Evolutionary conservation across 2,113 vertebrate genomes (phyloP), one percentile per base, ranked within the genome.

Genomic region (Myotis brandtii): DNA sequence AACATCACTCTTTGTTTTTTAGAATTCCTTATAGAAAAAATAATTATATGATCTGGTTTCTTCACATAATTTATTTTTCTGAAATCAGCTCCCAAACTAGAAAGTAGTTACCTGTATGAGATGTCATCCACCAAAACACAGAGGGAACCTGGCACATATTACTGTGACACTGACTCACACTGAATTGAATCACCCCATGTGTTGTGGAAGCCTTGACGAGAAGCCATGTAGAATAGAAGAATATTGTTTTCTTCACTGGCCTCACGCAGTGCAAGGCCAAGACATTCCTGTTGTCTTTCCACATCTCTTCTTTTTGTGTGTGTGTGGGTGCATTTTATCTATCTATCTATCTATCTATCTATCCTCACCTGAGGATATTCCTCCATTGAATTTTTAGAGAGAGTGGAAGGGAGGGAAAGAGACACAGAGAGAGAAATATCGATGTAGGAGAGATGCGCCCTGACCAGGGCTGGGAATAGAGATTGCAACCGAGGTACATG

Each of bases 21-120:
- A 84, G 30, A 93, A 72, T 81, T 85, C 11, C 10, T 75, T n/a
- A 9, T 46, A 37, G 16, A 88, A 77, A 77, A 43, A 90, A 59
- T 67, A 66, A 66, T 66, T 79, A 9, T 56, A 27, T n/a, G 1
- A 56, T 91, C 37, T 64, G 30, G 64, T 93, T 79, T 37, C 14
- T 86, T 93, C 18, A 62, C 2, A 20, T 85, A 48, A 91, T 86
- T 96, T 50, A 37, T 76, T 95, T 86, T 94, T 32, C n/a, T 73
- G 27, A 86, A 91, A 46, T 93, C 46, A 75, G 20, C n/a, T 82
- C n/a, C 37, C 4, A 37, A 9, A 37, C 2, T 46, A 85, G 25
- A 92, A 90, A 77, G n/a, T 77, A 82, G 40, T 95, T 93, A 17
- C 30, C 48, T 93, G 7, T 40, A 27, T 93, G 77, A 92, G 32